Evolutionary conservation across 2,113 vertebrate genomes (phyloP).

Genomic region (Empidonax alnorum): DNA sequence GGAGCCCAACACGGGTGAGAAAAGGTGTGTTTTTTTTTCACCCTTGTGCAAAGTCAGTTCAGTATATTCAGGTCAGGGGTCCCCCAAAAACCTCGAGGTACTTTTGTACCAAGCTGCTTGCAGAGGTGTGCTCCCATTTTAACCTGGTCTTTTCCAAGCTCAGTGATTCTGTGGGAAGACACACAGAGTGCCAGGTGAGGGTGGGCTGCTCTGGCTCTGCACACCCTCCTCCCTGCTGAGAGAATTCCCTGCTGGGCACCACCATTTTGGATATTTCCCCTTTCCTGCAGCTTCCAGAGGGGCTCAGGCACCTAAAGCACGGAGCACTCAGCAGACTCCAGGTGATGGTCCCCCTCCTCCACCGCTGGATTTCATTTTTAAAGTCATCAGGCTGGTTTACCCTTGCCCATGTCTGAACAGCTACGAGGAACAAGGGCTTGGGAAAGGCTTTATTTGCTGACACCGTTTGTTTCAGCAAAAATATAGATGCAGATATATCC

Average conservation of each 20-base stretch:
- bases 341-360: background rate
- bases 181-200: background rate
- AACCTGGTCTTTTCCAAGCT: background rate
- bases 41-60: background rate
- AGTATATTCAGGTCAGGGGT: background rate
- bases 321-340: background rate
- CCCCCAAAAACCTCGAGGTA: background rate
- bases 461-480: slow-evolving; percentile 51
- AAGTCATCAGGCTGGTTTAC: background rate
- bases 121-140: background rate
- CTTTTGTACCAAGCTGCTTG: background rate
- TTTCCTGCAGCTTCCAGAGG: background rate
- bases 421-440: background rate
- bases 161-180: background rate
- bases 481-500: slow-evolving; percentile 47
- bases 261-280: background rate
- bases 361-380: rapidly evolving
- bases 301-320: background rate
- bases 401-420: background rate
- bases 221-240: background rate
- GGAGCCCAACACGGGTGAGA: rapidly evolving
- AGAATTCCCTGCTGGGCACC: background rate
- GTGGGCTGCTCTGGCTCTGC: background rate
- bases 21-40: background rate
- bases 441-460: slow-evolving; percentile 65